Evolutionary conservation across 1,140 invertebrate species (phyloP), one percentile per base, ranked within the genome.

Genomic region (Zaprionus capensis): DNA sequence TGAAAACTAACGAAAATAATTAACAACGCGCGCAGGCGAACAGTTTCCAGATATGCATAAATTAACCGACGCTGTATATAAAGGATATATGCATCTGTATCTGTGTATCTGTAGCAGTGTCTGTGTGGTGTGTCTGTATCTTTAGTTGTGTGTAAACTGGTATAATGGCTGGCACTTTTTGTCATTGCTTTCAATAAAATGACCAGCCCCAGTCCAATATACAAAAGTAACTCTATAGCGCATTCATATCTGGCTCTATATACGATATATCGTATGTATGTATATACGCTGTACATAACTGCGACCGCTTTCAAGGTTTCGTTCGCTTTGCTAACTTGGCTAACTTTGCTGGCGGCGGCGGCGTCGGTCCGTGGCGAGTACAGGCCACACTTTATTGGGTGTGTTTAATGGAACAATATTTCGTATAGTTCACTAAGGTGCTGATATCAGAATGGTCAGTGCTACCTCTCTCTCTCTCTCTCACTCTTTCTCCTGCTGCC

Each of bases 221-320:
- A 41, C 38, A n/a, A 41, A 41, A 41, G 38, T 41, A 14, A n/a
- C 38, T 41, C 38, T 34, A 41, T 41, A 41, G 31, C 31, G 38
- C 38, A 41, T 41, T 41, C 38, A 55, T 55, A 36, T 36, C 31
- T 34, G 15, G 22, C 24, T 46, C 22, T 49, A 20, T 63, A 26
- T 61, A 46, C 7, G 7, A 3, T 46, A n/a, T 34, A 24, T 22
- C 1, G 2, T 31, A 31, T 0, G 2, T 7, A 28, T 28, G 6
- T 7, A 3, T 20, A 5, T 34, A 20, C 5, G 24, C 9, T 64
- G 6, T 41, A 28, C 11, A 68, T n/a, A 14, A 31, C 6, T 20
- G 31, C 22, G 56, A 58, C 38, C 56, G 26, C 58, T 49, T 69
- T 74, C 71, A 74, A 74, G 71, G 71, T 55, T 73, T 61, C 31